Evolutionary conservation across 2,888 invertebrate genomes (phyloP).

Genomic region (Eupithecia insigniata): DNA sequence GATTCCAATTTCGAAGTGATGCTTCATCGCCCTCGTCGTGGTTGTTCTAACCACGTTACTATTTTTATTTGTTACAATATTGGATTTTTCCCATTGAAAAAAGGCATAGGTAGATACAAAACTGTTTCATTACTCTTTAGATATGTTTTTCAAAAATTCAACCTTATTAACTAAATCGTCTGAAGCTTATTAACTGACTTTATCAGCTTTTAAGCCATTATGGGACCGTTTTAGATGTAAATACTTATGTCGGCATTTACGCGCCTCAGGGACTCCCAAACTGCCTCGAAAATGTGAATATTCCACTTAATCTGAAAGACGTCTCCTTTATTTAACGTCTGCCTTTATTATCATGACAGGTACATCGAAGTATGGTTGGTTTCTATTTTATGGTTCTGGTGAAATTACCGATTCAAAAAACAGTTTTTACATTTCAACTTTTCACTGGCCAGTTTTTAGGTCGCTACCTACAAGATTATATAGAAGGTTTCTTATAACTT

Average conservation of each 20-base stretch:
- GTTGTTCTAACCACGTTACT: not conserved
- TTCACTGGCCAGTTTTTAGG: too few species aligned
- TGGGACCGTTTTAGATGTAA: slow-evolving; percentile 34
- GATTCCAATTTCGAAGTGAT: not conserved
- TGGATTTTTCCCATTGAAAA: not conserved
- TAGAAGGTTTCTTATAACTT: too few species aligned
- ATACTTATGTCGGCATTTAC: slow-evolving; percentile 34
- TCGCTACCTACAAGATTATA: not conserved
- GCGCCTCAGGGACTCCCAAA: slow-evolving; percentile 33
- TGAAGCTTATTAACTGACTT: slow-evolving; percentile 16
- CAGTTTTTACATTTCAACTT: too few species aligned
- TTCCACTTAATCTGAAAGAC: slow-evolving; percentile 37
- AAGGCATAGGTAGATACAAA: not conserved
- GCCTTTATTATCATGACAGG: slow-evolving; percentile 9
- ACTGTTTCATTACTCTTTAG: not conserved
- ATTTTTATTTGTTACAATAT: not conserved
- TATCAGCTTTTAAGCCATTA: slow-evolving; percentile 40
- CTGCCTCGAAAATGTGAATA: slow-evolving; percentile 36
- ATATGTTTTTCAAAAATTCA: not conserved
- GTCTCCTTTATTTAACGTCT: slow-evolving; percentile 35
- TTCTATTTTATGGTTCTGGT: not conserved
- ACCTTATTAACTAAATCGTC: not conserved
- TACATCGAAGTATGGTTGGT: not conserved
- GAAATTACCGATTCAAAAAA: too few species aligned
- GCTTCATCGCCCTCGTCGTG: not conserved